Percentiles rank a stretch among this genome's conserved stretches.
phyloP scores from a whole-genome alignment of 2,888 invertebrate species.

The Drosophila atroscutellata region DNA sequence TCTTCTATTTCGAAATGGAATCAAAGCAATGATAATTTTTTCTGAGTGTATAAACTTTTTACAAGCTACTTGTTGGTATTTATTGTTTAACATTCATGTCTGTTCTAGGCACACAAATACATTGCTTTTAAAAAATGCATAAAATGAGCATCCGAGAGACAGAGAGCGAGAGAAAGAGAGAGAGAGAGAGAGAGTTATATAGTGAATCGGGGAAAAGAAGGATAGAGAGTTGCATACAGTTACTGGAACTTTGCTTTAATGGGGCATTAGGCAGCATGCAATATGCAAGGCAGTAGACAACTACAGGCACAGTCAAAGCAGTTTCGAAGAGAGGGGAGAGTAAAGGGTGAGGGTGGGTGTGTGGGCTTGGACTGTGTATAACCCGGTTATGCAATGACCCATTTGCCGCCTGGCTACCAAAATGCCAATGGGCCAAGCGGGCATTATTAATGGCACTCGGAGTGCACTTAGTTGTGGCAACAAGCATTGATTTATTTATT shows the following conservation, averaged over 20 bases:
- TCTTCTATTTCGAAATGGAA: neutral
- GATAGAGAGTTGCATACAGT: constrained; percentile 2
- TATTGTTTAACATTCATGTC: constrained; percentile 60
- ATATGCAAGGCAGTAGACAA: constrained; percentile 42
- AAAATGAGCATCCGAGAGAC: constrained; percentile 37
- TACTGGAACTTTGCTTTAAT: constrained; percentile 54
- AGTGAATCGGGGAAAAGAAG: neutral
- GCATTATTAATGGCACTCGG: constrained; percentile 60
- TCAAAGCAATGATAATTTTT: neutral
- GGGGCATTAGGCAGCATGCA: constrained; percentile 61
- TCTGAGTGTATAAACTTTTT: neutral
- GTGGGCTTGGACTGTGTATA: constrained; percentile 7
- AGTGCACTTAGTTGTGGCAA: constrained; percentile 59
- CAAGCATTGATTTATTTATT: constrained; percentile 56
- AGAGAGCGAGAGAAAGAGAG: neutral
- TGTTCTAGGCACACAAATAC: constrained; percentile 14
- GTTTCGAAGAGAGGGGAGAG: neutral
- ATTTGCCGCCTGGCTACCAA: constrained; percentile 20
- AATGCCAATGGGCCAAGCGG: constrained; percentile 49
- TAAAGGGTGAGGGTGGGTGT: neutral
- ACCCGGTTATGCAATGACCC: constrained; percentile 59
- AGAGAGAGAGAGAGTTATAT: neutral
- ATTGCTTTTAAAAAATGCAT: constrained; percentile 52
- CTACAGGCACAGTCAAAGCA: neutral
- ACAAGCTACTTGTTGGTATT: constrained; percentile 48